Percentiles rank a stretch among this genome's conserved stretches.
phyloP scores from a whole-genome alignment of 1,140 invertebrate genomes.

The Pseudomyrmex sp. region DNA sequence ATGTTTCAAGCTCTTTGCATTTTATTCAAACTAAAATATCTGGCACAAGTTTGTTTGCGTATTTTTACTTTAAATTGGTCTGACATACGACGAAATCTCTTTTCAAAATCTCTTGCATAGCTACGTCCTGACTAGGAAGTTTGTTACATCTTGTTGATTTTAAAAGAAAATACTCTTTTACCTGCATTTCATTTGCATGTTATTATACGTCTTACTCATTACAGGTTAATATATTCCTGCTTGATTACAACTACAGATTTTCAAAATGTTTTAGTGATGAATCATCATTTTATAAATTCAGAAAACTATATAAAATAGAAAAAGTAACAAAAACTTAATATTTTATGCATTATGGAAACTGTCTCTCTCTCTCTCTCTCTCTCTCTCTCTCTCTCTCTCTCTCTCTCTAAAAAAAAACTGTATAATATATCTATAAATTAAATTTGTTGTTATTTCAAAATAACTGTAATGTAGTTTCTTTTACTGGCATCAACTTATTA shows the following conservation, averaged over 20 bases:
- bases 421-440: background rate
- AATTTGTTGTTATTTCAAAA: background rate
- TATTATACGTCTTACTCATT: background rate
- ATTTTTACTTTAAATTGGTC: background rate
- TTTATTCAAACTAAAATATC: background rate
- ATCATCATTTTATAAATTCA: no score
- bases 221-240: background rate
- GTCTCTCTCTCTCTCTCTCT: background rate
- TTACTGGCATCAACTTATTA: background rate
- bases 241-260: background rate
- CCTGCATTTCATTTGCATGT: background rate
- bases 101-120: conserved; percentile 3
- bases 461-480: background rate
- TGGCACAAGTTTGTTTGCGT: background rate
- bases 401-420: no score
- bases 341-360: background rate
- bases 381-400: background rate
- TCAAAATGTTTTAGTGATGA: background rate
- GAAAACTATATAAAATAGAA: no score
- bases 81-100: background rate
- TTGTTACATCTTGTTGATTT: background rate
- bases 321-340: no score
- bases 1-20: background rate
- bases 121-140: background rate
- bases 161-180: background rate